A percentile compares a stretch with the other conserved stretches of the same genome.
phyloP scores from a whole-genome alignment of 2,888 invertebrate species.

The Pterostichus madidus region DNA sequence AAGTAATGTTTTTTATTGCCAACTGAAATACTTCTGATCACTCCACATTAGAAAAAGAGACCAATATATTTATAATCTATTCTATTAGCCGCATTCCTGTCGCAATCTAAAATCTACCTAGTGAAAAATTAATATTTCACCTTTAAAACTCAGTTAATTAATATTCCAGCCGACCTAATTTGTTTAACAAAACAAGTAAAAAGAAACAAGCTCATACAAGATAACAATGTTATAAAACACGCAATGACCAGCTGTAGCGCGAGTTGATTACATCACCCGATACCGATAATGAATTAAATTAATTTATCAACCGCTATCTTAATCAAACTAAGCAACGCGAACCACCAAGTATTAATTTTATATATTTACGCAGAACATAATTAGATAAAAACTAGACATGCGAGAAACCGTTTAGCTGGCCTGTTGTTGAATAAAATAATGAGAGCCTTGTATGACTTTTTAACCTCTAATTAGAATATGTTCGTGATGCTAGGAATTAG shows the following conservation, averaged over 20 bases:
- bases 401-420: slow-evolving; percentile 40
- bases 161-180: slow-evolving; percentile 27
- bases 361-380: slow-evolving; percentile 42
- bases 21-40: no score
- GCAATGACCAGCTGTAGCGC: slow-evolving; percentile 1
- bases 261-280: background rate
- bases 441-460: background rate
- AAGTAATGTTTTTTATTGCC: no score
- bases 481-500: slow-evolving; percentile 13
- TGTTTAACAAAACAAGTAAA: slow-evolving; percentile 26
- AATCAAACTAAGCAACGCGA: slow-evolving; percentile 40
- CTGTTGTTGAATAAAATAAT: slow-evolving; percentile 18
- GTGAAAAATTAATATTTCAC: slow-evolving; percentile 26
- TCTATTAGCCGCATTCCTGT: slow-evolving; percentile 3
- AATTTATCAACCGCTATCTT: slow-evolving; percentile 55
- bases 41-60: no score
- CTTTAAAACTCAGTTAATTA: background rate
- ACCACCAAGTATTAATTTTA: slow-evolving; percentile 26
- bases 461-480: slow-evolving; percentile 15
- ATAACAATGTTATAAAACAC: slow-evolving; percentile 16
- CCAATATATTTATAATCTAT: background rate
- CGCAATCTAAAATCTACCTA: background rate
- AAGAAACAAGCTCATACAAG: slow-evolving; percentile 13
- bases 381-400: slow-evolving; percentile 50
- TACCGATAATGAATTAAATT: slow-evolving; percentile 54